These are phyloP conservation scores for Nemotelus nigrinus DNA, from an alignment of 2,888 invertebrate species.

Conservation along the genomic window DNA sequence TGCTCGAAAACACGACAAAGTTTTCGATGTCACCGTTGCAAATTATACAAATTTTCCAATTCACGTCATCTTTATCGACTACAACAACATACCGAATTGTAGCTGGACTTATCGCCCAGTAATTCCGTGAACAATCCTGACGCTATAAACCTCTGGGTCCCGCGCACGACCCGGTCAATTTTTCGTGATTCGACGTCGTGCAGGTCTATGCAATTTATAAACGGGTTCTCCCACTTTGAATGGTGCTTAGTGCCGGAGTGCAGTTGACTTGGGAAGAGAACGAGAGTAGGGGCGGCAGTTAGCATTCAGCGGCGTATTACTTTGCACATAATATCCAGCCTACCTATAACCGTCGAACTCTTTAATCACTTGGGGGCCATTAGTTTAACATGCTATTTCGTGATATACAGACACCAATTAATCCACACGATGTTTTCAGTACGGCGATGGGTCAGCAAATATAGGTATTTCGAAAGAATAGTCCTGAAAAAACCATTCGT, in stretches of 20 bases:
- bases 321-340: constrained; percentile 7
- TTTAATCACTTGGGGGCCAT: constrained; percentile 46
- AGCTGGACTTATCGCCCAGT: constrained; percentile 5
- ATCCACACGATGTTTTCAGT: constrained; percentile 34
- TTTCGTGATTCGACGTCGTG: background rate
- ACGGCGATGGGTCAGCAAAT: background rate
- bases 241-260: background rate
- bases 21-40: constrained; percentile 37
- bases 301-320: constrained; percentile 21
- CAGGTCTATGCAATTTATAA: constrained; percentile 21
- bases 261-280: background rate
- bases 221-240: constrained; percentile 21
- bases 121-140: background rate
- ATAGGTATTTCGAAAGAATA: no score
- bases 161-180: background rate
- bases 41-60: constrained; percentile 38
- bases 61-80: constrained; percentile 19
- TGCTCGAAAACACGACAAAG: constrained; percentile 29
- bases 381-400: constrained; percentile 48
- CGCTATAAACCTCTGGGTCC: background rate
- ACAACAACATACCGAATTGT: background rate
- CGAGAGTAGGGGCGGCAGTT: background rate
- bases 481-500: no score
- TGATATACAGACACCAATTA: constrained; percentile 46
- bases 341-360: constrained; percentile 19